phyloP scores from a whole-genome alignment of 92 coral and sea anemone species.

The Actinernus sp. region DNA sequence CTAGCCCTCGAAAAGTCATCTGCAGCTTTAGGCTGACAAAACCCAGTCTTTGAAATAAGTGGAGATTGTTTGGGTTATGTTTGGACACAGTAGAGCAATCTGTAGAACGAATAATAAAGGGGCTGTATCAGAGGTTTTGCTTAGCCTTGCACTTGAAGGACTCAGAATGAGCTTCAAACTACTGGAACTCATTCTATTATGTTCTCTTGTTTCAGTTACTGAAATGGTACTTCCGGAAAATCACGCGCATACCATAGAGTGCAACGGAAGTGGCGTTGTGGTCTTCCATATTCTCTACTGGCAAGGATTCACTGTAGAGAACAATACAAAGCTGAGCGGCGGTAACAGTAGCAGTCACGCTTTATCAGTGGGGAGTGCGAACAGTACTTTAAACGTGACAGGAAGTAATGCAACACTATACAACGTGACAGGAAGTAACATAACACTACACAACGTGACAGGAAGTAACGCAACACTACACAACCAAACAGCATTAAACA shows the following conservation, averaged over 20 bases:
- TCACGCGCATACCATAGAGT: neutral
- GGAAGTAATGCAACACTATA: neutral
- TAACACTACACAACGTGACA: neutral
- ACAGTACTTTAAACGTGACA: too few species aligned
- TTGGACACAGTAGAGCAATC: too few species aligned
- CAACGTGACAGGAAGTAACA: slow-evolving; percentile 1
- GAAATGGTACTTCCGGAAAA: slow-evolving; percentile 16
- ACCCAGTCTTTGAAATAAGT: too few species aligned
- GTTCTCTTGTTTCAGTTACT: slow-evolving; percentile 1
- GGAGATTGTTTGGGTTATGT: too few species aligned
- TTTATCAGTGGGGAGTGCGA: too few species aligned
- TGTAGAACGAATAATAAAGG: too few species aligned
- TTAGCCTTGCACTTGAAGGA: too few species aligned
- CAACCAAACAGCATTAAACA: slow-evolving; percentile 1
- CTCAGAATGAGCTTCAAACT: too few species aligned
- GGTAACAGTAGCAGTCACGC: neutral
- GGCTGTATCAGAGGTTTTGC: too few species aligned
- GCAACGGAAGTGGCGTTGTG: slow-evolving; percentile 7
- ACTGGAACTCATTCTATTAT: too few species aligned
- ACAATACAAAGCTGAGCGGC: neutral
- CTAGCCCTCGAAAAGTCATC: too few species aligned
- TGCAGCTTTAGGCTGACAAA: too few species aligned
- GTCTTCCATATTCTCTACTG: slow-evolving; percentile 13
- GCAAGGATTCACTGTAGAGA: slow-evolving; percentile 27
- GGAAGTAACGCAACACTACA: slow-evolving; percentile 5